Evolutionary conservation across 1,140 invertebrate species (phyloP), one percentile per base, ranked within the genome.

Genomic region (Probaryconus sp.): DNA sequence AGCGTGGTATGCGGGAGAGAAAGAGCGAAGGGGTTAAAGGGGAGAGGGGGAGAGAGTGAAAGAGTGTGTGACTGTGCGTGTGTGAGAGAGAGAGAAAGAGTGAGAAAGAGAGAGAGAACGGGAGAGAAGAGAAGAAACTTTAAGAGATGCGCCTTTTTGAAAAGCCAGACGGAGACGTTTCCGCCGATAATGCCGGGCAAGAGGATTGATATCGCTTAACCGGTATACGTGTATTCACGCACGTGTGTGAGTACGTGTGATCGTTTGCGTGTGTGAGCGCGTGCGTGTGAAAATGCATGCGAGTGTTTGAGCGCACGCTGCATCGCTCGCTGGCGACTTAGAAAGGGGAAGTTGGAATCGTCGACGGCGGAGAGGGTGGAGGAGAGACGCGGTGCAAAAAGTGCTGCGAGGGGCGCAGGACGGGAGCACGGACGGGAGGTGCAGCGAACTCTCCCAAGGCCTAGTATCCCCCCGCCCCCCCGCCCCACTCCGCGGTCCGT

Each of bases 361-460:
- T 42, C 47, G 61, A 51, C 30, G 50, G 48, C 11, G 61, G 58
- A 60, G 45, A 48, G 38, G 20, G 43, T 14, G 50, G 30, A 21
- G 11, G 40, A 14, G 50, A 43, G 40, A 43, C 33, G 21, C 18
- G 58, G 40, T 58, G 53, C 53, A 53, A 65, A 68, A 58, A 55
- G 77, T 43, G 50, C 63, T 43, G 67, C 55, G 64, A 43, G 68
- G 64, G 60, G 63, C 18, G 69, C 42, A 73, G 73, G 82, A 78
- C 76, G 77, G 50, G 73, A 56, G 81, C 79, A 82, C 77, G 83
- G 79, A 82, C 81, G 80, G 67, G 85, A 84, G 85, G 86, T 87
- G 86, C 86, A 88, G 83, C 86, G 86, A 88, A 88, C 86, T 88
- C 86, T 88, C 83, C 80, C 84, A 87, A 88, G 86, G 86, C 60